These are phyloP conservation scores for Hirtodrosophila duncani DNA, from an alignment of 2,888 invertebrate genomes.

Conservation along the genomic window DNA sequence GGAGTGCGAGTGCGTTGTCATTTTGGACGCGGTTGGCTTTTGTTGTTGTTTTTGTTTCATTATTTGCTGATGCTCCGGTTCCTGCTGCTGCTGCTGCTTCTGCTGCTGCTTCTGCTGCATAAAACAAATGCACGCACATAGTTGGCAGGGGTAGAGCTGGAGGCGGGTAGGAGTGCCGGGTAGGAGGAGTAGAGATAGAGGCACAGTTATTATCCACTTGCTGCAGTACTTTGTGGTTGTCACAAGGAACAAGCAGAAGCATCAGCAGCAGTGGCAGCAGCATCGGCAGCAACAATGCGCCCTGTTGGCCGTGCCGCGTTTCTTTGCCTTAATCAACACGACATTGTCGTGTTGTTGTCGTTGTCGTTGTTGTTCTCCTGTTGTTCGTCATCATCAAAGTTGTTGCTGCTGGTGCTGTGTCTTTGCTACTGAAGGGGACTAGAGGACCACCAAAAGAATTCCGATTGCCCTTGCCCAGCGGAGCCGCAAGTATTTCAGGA, in stretches of 20 bases:
- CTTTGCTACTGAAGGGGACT: conserved; percentile 8
- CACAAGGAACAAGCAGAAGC: conserved; percentile 16
- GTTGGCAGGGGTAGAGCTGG: conserved; percentile 27
- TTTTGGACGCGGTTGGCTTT: too few species aligned
- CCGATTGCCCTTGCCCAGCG: conserved; percentile 56
- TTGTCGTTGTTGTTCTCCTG: not conserved
- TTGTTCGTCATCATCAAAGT: conserved; percentile 19
- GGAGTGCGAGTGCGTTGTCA: conserved; percentile 53
- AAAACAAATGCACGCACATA: conserved; percentile 69
- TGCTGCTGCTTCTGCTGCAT: conserved; percentile 64
- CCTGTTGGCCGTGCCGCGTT: conserved; percentile 32
- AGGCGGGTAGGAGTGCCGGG: not conserved
- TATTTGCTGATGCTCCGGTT: conserved; percentile 7
- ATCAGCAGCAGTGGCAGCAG: conserved; percentile 1
- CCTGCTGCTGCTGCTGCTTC: conserved; percentile 11
- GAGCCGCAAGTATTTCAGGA: conserved; percentile 70
- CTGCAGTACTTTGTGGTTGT: conserved; percentile 47
- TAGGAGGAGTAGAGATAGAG: not conserved
- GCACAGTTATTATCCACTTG: conserved; percentile 40
- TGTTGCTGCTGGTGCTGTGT: conserved; percentile 1
- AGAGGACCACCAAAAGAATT: conserved; percentile 64
- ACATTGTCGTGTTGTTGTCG: conserved; percentile 32
- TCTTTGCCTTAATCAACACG: conserved; percentile 59
- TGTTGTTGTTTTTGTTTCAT: conserved; percentile 31
- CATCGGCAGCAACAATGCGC: conserved; percentile 53